Base-by-base conservation (phyloP, 2,113 vertebrate species). In the Meleagris gallopavo region DNA sequence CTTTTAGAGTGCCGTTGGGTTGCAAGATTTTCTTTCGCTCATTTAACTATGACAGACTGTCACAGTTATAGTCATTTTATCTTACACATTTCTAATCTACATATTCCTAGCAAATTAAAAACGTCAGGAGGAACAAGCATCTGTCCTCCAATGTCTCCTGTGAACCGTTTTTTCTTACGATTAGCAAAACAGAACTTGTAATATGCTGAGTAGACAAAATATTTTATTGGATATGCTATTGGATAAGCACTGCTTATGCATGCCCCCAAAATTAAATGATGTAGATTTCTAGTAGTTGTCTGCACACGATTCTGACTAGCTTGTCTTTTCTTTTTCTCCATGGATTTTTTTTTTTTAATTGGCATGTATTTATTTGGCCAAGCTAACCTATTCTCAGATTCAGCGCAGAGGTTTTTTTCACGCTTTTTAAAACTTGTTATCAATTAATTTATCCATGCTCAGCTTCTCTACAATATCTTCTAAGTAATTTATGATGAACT, bases 21-120 rank as follows among this genome's bases (percentile, higher is more conserved):
- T 34, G 54, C 34, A 46, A 46, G 71, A 90, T 83, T 94, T 90
- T 58, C 58, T 89, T 79, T 70, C 62, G 71, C 78, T 89, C 69
- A 70, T 58, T 82, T 2, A 0, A 52, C 86, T 93, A 62, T 62
- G 78, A 93, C 86, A 84, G 74, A 41, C 62, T 80, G 38, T 43
- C 71, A 84, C 29, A 78, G 34, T 65, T 87, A 18, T 3, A 70
- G n/a, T 77, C 2, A 79, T 91, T 73, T 82, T 76, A 50, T 41
- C 32, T 73, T 61, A 64, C 83, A 38, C 41, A 87, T 74, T 88
- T 88, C 75, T 89, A 94, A 76, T 75, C 40, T 66, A 45, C 32
- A 43, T 24, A 73, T 32, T 54, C 70, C 48, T 54, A 85, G 74
- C 0, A 3, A 60, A 55, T 71, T 70, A 52, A 60, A 86, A 89